Evolutionary conservation across 2,113 vertebrate species (phyloP), one percentile per base, ranked within the genome.

Genomic region (Scophthalmus maximus): DNA sequence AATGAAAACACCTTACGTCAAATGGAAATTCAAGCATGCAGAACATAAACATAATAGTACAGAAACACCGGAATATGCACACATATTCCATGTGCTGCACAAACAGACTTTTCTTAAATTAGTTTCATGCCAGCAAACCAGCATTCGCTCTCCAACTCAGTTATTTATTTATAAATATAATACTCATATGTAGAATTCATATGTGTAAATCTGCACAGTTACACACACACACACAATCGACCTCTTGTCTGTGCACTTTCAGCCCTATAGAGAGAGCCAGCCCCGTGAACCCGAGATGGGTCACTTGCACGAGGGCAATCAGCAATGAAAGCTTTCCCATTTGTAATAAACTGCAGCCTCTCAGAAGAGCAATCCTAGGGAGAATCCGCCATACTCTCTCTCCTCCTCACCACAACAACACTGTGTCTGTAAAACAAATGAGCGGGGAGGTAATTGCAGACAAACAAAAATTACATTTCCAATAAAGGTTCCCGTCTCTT

Each of bases 401-500:
- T 15, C 8, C 4, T 9, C 68, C 66, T 75, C 70, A 30, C 90
- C 74, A 84, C 81, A 90, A 89, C 81, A 79, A 80, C 90, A 80
- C n/a, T n/a, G 76, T 58, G 61, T 88, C 76, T 77, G 84, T 91
- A 89, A 89, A 94, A 92, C 90, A 92, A 93, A 94, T 91, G 91
- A 93, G 92, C 66, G 38, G 87, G 88, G 83, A 88, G 91, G 91
- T 93, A 93, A 93, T 93, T 92, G 92, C 86, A 90, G 91, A 89
- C 91, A 93, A 92, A 93, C 93, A 93, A 93, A 93, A 94, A 94
- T 92, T 93, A 92, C 90, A 94, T 93, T 93, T 94, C 93, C 92
- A 94, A 93, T 94, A 92, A 94, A 93, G 90, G 89, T 71, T 90
- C 64, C 79, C 83, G 85, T 90, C 86, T 90, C 87, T 84, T 88